Evolutionary conservation across 2,113 vertebrate species (phyloP).

Genomic region (Coptodon rendalli): DNA sequence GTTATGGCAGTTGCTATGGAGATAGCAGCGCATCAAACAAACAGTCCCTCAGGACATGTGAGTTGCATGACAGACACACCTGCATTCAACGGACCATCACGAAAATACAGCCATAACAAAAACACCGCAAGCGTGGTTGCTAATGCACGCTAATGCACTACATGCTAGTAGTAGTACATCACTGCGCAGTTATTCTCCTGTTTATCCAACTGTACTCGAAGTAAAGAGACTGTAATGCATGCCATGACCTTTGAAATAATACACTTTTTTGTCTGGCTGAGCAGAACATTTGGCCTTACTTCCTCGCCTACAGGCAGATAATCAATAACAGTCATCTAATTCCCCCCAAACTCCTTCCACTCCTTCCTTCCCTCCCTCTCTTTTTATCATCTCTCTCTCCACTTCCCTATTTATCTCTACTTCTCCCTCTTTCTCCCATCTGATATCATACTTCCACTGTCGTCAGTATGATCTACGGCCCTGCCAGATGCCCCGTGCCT

Average conservation of each 20-base stretch:
- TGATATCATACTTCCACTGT: slow-evolving; percentile 61
- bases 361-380: slow-evolving; percentile 4
- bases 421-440: slow-evolving; percentile 42
- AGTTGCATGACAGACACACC: slow-evolving; percentile 39
- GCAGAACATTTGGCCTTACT: slow-evolving; percentile 67
- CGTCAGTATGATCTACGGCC: slow-evolving; percentile 63
- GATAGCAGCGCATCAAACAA: slow-evolving; percentile 25
- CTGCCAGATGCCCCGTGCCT: slow-evolving; percentile 43
- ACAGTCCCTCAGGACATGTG: neutral
- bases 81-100: slow-evolving; percentile 38
- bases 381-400: slow-evolving; percentile 33
- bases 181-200: slow-evolving; percentile 3
- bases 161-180: neutral
- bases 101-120: slow-evolving; percentile 41
- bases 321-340: slow-evolving; percentile 70
- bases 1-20: slow-evolving; percentile 53
- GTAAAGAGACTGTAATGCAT: slow-evolving; percentile 63
- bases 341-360: neutral
- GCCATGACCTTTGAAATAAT: slow-evolving; percentile 75
- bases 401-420: slow-evolving; percentile 40
- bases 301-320: slow-evolving; percentile 62
- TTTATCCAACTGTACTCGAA: slow-evolving; percentile 46
- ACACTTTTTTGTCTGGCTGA: slow-evolving; percentile 69
- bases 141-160: neutral
- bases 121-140: neutral